Evolutionary conservation across 2,888 invertebrate species (phyloP).

Genomic region (Vanessa cardui): DNA sequence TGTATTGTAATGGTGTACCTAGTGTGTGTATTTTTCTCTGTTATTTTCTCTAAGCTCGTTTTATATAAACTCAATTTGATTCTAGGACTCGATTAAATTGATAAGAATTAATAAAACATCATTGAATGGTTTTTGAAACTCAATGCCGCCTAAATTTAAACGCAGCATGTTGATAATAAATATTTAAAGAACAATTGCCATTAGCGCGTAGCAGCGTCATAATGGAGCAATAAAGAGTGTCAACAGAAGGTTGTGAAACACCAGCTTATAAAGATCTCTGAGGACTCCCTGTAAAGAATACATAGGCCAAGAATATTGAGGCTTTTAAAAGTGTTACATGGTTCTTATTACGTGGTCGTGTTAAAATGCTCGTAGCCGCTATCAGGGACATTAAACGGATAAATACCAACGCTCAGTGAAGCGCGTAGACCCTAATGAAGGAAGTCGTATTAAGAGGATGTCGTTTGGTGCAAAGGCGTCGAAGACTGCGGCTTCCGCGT

Average conservation of each 20-base stretch:
- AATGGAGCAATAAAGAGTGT: constrained; percentile 58
- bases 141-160: constrained; percentile 3
- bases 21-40: too few species aligned
- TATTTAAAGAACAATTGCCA: constrained; percentile 31
- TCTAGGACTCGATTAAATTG: not conserved
- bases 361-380: constrained; percentile 53
- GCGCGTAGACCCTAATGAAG: constrained; percentile 53
- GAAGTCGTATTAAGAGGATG: constrained; percentile 39
- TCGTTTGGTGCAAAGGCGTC: constrained; percentile 11
- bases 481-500: constrained; percentile 2
- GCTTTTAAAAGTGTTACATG: constrained; percentile 15
- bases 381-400: constrained; percentile 57
- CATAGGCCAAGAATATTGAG: not conserved
- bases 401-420: constrained; percentile 47
- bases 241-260: constrained; percentile 48
- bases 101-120: not conserved
- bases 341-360: constrained; percentile 44
- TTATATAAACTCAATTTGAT: not conserved
- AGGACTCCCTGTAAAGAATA: constrained; percentile 21
- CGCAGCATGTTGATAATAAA: constrained; percentile 12
- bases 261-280: constrained; percentile 45
- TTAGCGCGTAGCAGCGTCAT: constrained; percentile 43
- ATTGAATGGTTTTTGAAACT: not conserved
- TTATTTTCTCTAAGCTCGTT: too few species aligned
- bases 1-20: too few species aligned